phyloP scores from a whole-genome alignment of 2,888 invertebrate species.

The Metacarcinus magister region DNA sequence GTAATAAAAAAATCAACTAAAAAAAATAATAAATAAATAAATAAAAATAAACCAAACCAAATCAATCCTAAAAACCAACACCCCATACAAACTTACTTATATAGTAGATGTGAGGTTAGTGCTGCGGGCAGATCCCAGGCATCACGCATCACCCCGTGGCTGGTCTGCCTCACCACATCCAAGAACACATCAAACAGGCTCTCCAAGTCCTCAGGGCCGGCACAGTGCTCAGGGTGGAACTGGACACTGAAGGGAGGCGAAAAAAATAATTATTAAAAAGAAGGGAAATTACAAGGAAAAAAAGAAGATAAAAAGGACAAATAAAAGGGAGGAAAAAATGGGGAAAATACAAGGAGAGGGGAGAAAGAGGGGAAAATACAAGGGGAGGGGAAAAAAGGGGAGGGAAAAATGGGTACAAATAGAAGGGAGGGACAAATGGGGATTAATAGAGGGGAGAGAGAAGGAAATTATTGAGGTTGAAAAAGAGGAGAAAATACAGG shows the following conservation, averaged over 20 bases:
- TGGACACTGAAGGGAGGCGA: slow-evolving; percentile 91
- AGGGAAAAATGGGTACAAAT: too few relatives aligned
- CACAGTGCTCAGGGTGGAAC: slow-evolving; percentile 99
- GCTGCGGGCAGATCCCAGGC: slow-evolving; percentile 77
- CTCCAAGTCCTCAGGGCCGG: slow-evolving; percentile 98
- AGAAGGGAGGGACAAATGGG: too few relatives aligned
- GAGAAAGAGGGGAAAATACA: too few relatives aligned
- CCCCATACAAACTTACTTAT: slow-evolving; percentile 68
- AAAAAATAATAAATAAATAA: not conserved
- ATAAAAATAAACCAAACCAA: not conserved
- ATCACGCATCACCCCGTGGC: slow-evolving; percentile 28
- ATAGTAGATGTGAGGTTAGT: slow-evolving; percentile 75
- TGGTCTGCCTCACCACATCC: slow-evolving; percentile 87
- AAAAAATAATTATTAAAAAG: not conserved
- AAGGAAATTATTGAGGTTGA: too few relatives aligned
- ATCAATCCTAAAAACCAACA: not conserved
- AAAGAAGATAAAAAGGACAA: too few relatives aligned
- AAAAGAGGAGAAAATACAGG: too few relatives aligned
- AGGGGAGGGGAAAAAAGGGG: too few relatives aligned
- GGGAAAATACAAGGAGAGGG: too few relatives aligned
- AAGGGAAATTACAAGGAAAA: not conserved
- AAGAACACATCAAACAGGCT: slow-evolving; percentile 97
- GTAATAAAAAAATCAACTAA: too few relatives aligned
- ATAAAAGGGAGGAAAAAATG: too few relatives aligned
- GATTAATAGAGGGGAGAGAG: too few relatives aligned